A percentile compares a stretch with the other conserved stretches of the same genome.
Evolutionary conservation across 2,888 invertebrate species (phyloP).

Genomic region (Endomychus coccineus): DNA sequence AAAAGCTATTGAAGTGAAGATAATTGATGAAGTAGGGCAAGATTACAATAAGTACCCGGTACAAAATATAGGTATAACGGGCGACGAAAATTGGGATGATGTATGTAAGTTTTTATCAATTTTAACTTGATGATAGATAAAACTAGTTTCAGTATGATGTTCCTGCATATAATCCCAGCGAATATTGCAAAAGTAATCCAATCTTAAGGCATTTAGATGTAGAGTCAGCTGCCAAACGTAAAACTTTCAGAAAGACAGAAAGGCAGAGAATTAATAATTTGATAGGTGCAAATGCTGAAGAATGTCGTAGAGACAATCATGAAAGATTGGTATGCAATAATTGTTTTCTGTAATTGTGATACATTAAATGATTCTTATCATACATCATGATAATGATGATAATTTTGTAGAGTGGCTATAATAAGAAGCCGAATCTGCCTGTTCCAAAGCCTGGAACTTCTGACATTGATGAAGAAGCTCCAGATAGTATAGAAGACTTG

Average conservation of each 20-base stretch:
- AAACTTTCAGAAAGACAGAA: slow-evolving; percentile 26
- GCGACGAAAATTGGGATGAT: slow-evolving; percentile 33
- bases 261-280: slow-evolving; percentile 28
- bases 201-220: slow-evolving; percentile 25
- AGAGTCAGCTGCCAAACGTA: slow-evolving; percentile 21
- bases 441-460: no score
- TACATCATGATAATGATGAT: no score
- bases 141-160: slow-evolving; percentile 16
- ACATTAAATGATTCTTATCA: no score
- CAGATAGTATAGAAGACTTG: slow-evolving; percentile 1
- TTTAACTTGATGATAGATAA: neutral
- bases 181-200: slow-evolving; percentile 19
- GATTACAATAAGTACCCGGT: slow-evolving; percentile 7
- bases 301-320: neutral
- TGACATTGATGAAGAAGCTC: slow-evolving; percentile 10
- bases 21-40: slow-evolving; percentile 20
- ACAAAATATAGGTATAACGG: neutral
- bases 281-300: neutral
- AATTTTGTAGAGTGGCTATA: no score
- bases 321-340: no score
- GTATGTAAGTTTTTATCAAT: slow-evolving; percentile 22
- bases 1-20: slow-evolving; percentile 22
- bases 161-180: slow-evolving; percentile 25
- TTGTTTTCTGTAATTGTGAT: no score
- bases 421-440: no score